These are phyloP conservation scores for Megaceryle alcyon DNA, from an alignment of 2,797 vertebrate genomes.

Conservation along the genomic window DNA sequence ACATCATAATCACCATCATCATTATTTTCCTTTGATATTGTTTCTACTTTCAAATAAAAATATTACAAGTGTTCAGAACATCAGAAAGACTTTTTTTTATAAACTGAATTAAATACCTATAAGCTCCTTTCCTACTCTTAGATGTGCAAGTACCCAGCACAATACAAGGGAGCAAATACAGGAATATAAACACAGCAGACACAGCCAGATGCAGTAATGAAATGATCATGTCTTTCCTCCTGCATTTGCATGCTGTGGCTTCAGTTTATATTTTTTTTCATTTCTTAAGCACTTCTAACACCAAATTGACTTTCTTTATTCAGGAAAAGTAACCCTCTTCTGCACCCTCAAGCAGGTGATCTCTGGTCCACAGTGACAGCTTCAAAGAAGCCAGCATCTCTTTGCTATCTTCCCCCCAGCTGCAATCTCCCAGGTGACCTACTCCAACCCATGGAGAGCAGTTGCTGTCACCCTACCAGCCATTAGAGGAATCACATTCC, in stretches of 20 bases:
- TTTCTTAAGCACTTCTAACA: neutral
- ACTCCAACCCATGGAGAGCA: neutral
- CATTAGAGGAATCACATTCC: neutral
- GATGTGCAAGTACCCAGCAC: neutral
- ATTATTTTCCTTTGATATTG: neutral
- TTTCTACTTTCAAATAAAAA: constrained; percentile 3
- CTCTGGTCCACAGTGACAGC: neutral
- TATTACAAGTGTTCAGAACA: neutral
- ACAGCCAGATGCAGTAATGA: neutral
- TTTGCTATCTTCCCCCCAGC: neutral
- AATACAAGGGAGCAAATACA: neutral
- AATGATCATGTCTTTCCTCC: neutral
- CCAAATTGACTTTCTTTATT: neutral
- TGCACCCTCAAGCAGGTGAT: neutral
- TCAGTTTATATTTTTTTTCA: neutral
- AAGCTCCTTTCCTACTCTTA: neutral
- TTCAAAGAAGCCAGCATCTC: neutral
- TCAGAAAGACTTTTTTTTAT: neutral
- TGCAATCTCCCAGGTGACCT: neutral
- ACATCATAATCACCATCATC: neutral
- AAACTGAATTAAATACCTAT: neutral
- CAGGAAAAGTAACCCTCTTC: neutral
- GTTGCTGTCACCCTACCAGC: neutral
- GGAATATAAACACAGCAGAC: neutral
- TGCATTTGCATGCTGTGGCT: neutral